Evolutionary conservation across 2,113 vertebrate species (phyloP), one percentile per base, ranked within the genome.

Genomic region (Ciconia boyciana): DNA sequence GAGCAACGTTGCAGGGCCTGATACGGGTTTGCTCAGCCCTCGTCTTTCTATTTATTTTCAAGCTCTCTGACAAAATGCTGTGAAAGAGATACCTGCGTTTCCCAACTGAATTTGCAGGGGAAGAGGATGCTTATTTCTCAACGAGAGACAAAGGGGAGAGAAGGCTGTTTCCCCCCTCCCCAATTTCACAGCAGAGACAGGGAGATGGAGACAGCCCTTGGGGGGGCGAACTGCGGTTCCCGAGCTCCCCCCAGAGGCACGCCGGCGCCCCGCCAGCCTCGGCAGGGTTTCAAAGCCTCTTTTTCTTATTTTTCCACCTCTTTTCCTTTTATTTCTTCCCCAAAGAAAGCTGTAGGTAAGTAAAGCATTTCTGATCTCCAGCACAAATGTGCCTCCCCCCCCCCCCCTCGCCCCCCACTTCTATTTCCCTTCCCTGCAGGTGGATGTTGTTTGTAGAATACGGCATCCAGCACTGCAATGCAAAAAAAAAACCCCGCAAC

Each of bases 161-260:
- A 17, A 80, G 16, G n/a, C 44, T 64, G 31, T n/a, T 49, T 15
- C 36, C 32, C 3, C 32, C 16, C 28, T 34, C 16, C 28, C 24
- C 57, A 2, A 4, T 90, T 55, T 52, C 75, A 16, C 43, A 36
- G 85, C 80, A 11, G 54, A 8, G n/a, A 7, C 16, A 21, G 48
- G 0, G 58, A 70, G 44, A 11, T 16, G 83, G 52, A 89, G 31
- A 3, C 20, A 21, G 77, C 54, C 36, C 83, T 5, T 31, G 88
- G 91, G 86, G 91, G 89, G 79, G 65, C 6, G 46, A 96, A 91
- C 43, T 5, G 93, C 52, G 86, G 93, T 74, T 97, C 74, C 89
- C 82, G 95, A 96, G 97, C 97, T 93, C 97, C 97, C 93, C 83
- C 97, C 94, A 97, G 94, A 96, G 97, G 97, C 86, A 5, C 15